These are phyloP conservation scores for Hartigia nigra DNA, from an alignment of 2,888 invertebrate species.

Conservation along the genomic window DNA sequence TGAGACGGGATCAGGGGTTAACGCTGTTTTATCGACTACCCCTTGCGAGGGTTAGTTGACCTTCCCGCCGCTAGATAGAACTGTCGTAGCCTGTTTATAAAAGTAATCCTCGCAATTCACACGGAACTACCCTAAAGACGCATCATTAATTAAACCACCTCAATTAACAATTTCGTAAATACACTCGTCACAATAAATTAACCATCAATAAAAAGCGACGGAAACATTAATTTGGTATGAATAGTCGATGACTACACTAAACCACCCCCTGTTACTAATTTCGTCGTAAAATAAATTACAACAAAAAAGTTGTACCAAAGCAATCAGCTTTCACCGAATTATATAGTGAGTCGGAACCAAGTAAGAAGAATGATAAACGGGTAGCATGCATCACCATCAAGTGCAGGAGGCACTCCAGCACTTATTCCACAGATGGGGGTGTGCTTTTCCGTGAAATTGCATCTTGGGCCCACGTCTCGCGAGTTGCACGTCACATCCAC, in stretches of 20 bases:
- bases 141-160: not conserved
- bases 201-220: not conserved
- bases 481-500: not conserved
- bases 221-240: not conserved
- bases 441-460: constrained; percentile 33
- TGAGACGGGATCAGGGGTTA: constrained; percentile 43
- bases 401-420: constrained; percentile 57
- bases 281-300: not conserved
- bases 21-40: constrained; percentile 53
- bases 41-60: constrained; percentile 35
- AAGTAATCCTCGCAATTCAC: not conserved
- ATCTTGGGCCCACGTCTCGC: constrained; percentile 6
- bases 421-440: constrained; percentile 51
- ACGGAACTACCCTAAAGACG: not conserved
- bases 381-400: constrained; percentile 59
- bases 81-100: constrained; percentile 34
- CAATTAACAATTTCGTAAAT: not conserved
- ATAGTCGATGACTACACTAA: not conserved
- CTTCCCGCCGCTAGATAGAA: constrained; percentile 49
- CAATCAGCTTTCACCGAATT: not conserved
- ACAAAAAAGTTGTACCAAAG: not conserved
- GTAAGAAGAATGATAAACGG: constrained; percentile 54
- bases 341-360: constrained; percentile 41
- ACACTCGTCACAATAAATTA: not conserved
- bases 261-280: not conserved